Percentiles rank a stretch among this genome's conserved stretches.
Evolutionary conservation across 2,888 invertebrate species (phyloP).

Genomic region (Agrochola litura): DNA sequence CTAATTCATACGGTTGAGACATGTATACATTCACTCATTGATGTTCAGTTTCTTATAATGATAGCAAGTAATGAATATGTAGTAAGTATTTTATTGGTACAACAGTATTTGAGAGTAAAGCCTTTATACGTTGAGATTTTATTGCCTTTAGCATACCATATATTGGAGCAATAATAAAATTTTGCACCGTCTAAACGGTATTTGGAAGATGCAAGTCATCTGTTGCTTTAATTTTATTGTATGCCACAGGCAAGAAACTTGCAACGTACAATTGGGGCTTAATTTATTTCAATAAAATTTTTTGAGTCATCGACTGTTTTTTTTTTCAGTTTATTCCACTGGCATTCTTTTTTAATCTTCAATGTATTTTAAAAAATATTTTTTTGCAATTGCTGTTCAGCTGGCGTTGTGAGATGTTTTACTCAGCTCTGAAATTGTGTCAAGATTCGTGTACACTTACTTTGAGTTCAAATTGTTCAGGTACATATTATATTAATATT

Average conservation of each 20-base stretch:
- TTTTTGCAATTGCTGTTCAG: conserved; percentile 31
- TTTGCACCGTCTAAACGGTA: not conserved
- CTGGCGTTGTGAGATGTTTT: conserved; percentile 28
- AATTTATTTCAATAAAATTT: not conserved
- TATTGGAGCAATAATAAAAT: not conserved
- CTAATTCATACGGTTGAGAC: not conserved
- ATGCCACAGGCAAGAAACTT: not conserved
- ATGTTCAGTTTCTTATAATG: not conserved
- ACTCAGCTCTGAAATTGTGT: conserved; percentile 6
- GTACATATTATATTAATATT: not conserved
- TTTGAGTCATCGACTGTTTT: not conserved
- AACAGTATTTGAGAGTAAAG: not conserved
- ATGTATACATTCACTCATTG: not conserved
- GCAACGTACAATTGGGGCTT: not conserved
- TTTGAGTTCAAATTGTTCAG: conserved; percentile 27
- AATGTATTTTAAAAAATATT: conserved; percentile 14
- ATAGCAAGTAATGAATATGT: not conserved
- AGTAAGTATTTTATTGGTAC: not conserved
- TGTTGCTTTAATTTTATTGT: not conserved
- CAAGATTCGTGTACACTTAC: conserved; percentile 29
- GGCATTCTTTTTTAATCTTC: not conserved
- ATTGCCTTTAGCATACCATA: not conserved
- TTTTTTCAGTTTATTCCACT: conserved; percentile 11
- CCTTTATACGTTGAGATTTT: too few relatives aligned
- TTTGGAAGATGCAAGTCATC: not conserved